A percentile compares a stretch with the other conserved stretches of the same genome.
These are phyloP conservation scores for Panagrolaimus sp. DNA, from an alignment of 1,140 invertebrate species.

Conservation along the genomic window DNA sequence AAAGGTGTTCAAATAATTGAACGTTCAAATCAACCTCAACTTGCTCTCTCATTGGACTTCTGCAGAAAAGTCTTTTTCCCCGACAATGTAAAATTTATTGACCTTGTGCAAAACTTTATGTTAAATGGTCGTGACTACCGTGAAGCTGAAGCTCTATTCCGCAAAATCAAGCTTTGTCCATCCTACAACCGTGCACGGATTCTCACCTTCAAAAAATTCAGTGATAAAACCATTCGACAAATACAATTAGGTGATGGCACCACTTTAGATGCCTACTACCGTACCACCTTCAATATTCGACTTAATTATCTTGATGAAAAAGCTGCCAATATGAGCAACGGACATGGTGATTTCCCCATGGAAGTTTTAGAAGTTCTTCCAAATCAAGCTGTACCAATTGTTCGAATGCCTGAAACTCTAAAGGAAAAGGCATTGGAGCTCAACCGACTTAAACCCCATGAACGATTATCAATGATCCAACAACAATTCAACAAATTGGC, in stretches of 20 bases:
- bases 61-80: neutral
- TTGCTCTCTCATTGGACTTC: neutral
- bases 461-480: no score
- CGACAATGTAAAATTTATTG: neutral
- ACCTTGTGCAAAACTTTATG: neutral
- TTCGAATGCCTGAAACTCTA: slow-evolving; percentile 16
- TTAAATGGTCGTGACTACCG: neutral
- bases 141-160: neutral
- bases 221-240: neutral
- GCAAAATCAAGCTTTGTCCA: neutral
- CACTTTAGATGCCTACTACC: neutral
- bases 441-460: no score
- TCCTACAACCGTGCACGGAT: neutral
- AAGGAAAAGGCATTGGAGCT: no score
- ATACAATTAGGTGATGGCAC: neutral
- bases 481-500: no score
- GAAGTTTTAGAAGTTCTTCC: neutral
- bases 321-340: neutral
- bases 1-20: neutral
- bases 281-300: neutral
- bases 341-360: neutral
- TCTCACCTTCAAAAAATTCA: neutral
- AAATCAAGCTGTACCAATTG: slow-evolving; percentile 30
- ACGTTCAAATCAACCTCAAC: neutral
- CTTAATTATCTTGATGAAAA: neutral